Conservation (phyloP, 2,113 vertebrate genomes). For the Ia io region DNA sequence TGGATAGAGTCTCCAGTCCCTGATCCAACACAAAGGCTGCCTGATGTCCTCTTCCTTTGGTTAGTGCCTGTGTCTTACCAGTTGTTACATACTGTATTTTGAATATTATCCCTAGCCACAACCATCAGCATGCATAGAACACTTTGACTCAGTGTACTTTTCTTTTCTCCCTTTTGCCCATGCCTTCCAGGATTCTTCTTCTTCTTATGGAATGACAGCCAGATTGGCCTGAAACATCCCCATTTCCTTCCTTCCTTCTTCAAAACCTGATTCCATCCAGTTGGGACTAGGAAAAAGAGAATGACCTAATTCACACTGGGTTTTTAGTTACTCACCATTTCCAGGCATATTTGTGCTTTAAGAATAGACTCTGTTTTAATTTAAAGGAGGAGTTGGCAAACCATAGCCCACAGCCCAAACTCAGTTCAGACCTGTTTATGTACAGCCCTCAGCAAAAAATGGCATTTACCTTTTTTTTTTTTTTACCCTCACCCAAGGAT, state of each 20-base stretch:
- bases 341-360: not conserved
- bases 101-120: not conserved
- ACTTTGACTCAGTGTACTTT: not conserved
- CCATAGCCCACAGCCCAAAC: not conserved
- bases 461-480: not conserved
- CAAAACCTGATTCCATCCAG: not conserved
- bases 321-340: not conserved
- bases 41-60: not conserved
- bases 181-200: not conserved
- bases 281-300: not conserved
- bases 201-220: not conserved
- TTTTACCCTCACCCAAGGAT: too few species aligned
- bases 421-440: not conserved
- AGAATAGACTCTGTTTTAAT: not conserved
- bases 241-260: not conserved
- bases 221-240: not conserved
- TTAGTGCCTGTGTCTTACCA: not conserved
- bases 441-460: not conserved
- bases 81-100: not conserved
- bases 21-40: not conserved
- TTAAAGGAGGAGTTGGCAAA: not conserved
- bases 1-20: not conserved
- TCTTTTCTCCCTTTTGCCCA: not conserved
- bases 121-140: not conserved
- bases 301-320: not conserved